Evolutionary conservation across 2,888 invertebrate species (phyloP).

Genomic region (Thysanoteuthis rhombus): DNA sequence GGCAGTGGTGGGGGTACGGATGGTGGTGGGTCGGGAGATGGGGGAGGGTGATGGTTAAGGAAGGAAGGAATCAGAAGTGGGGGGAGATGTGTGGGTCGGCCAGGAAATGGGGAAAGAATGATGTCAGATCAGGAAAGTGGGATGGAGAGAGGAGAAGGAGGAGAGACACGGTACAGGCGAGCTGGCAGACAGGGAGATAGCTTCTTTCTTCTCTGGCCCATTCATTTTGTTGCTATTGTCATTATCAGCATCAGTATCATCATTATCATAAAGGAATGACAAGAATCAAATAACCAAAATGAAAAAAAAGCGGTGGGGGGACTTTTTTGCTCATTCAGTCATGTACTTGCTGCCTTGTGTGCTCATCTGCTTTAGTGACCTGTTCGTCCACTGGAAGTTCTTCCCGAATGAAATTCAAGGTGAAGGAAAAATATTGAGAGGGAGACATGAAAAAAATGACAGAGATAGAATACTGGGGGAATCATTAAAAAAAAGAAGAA

Average conservation of each 20-base stretch:
- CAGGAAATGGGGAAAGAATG: neutral
- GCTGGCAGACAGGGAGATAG: neutral
- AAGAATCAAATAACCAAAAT: neutral
- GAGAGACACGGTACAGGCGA: neutral
- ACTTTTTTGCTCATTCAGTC: neutral
- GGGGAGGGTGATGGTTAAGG: neutral
- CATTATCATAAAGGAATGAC: neutral
- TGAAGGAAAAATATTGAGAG: too few relatives aligned
- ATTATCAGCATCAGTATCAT: neutral
- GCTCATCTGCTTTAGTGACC: neutral
- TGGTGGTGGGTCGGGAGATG: neutral
- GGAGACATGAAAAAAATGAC: too few relatives aligned
- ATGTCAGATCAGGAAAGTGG: neutral
- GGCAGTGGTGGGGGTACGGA: neutral
- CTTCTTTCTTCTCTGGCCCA: neutral
- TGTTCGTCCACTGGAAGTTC: neutral
- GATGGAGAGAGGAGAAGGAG: neutral
- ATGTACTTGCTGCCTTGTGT: neutral
- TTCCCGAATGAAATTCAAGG: neutral
- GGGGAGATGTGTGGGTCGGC: neutral
- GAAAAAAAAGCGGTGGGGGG: accelerated
- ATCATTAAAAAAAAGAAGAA: too few relatives aligned
- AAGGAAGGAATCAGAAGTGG: neutral
- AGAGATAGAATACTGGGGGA: too few relatives aligned
- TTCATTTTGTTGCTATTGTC: neutral